A percentile compares a stretch with the other conserved stretches of the same genome.
Conservation (phyloP, 2,888 invertebrate genomes). For the Andrena minutula region DNA sequence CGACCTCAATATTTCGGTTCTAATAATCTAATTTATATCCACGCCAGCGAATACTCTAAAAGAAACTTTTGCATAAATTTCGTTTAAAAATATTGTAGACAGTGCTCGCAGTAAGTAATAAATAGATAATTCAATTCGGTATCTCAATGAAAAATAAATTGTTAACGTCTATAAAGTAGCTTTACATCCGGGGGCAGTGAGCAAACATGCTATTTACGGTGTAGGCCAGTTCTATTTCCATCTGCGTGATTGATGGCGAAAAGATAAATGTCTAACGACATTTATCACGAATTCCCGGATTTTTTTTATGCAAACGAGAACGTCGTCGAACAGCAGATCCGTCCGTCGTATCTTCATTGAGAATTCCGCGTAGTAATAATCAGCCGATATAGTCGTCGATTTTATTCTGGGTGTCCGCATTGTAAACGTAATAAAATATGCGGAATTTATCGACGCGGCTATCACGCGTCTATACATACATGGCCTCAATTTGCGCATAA, state of each 20-base stretch:
- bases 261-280: neutral
- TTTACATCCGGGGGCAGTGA: no score
- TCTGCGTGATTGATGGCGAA: neutral
- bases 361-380: constrained; percentile 69
- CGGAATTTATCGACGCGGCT: constrained; percentile 74
- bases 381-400: constrained; percentile 61
- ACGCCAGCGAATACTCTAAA: no score
- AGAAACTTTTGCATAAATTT: no score
- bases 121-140: no score
- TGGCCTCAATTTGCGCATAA: constrained; percentile 45
- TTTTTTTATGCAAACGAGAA: constrained; percentile 62
- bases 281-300: constrained; percentile 11
- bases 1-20: no score
- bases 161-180: no score
- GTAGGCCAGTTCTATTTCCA: neutral
- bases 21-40: no score
- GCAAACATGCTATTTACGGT: neutral
- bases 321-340: constrained; percentile 55
- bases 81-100: no score
- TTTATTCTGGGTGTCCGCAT: constrained; percentile 67
- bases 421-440: constrained; percentile 77
- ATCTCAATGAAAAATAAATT: neutral
- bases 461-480: constrained; percentile 29
- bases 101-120: no score
- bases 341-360: constrained; percentile 59